Conservation (phyloP, 2,888 invertebrate species). For the Hypomecis atomaria region DNA sequence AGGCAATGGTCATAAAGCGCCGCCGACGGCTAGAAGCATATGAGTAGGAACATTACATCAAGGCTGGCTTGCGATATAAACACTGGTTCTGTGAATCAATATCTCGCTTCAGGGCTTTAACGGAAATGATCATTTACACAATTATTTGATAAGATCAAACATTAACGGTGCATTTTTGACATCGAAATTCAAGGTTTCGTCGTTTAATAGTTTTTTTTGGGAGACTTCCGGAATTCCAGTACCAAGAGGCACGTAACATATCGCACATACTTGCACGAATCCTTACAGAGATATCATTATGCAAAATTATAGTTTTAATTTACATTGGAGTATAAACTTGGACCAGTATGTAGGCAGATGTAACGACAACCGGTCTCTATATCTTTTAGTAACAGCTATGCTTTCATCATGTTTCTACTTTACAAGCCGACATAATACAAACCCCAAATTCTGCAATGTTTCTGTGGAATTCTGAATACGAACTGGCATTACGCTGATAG, state of each 20-base stretch:
- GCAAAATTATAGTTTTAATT: constrained; percentile 2
- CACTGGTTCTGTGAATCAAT: constrained; percentile 46
- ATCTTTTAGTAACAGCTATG: constrained; percentile 9
- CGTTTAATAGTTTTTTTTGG: constrained; percentile 5
- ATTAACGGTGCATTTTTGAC: constrained; percentile 17
- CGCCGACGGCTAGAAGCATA: constrained; percentile 39
- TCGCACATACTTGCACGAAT: not conserved
- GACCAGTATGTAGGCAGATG: constrained; percentile 28
- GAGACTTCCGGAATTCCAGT: constrained; percentile 11
- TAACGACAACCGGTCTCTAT: constrained; percentile 19
- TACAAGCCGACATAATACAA: constrained; percentile 8
- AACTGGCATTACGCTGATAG: constrained; percentile 24
- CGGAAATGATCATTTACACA: constrained; percentile 23
- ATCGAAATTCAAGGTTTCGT: constrained; percentile 8
- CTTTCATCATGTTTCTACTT: not conserved
- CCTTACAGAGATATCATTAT: constrained; percentile 3
- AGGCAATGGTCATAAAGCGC: constrained; percentile 40
- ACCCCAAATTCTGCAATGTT: constrained; percentile 14
- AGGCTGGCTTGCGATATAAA: constrained; percentile 42
- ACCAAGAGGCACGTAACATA: not conserved
- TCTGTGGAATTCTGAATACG: constrained; percentile 25
- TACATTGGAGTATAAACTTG: constrained; percentile 2
- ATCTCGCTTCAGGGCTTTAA: constrained; percentile 39
- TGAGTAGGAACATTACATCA: constrained; percentile 44
- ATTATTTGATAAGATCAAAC: constrained; percentile 26